Base-by-base conservation (phyloP, 1,140 invertebrate genomes). In the Magallana gigas region DNA sequence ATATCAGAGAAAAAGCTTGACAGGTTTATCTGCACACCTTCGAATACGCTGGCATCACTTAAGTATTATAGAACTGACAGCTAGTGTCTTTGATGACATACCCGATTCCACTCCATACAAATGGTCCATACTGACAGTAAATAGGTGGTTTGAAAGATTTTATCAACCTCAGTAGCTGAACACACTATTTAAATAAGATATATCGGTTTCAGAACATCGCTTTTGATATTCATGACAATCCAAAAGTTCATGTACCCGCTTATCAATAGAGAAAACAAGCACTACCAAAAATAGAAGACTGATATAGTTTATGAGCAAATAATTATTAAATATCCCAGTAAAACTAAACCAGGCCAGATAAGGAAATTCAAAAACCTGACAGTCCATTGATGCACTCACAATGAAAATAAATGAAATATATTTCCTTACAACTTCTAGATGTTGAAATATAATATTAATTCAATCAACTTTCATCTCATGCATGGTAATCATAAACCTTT, bases 281-380 rank as follows among this genome's bases (percentile, higher is more conserved):
- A 23, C 68, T 76, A 76, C 68, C 68, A 9, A 76, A 76, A 76
- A 76, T 76, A 76, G 23, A 18, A 18, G 36, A 76, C 18, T 23
- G 23, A 29, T 76, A 76, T 76, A 12, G 5, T 71, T 29, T 36
- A 76, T 76, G 18, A 11, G 12, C 12, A 29, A 12, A 76, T 76
- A 76, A 76, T 76, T 23, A 76, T 76, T 29, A 23, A 23, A 23
- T 23, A 76, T 76, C 36, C 36, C 4, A 76, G 3, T 29, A 29
- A 12, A 76, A 76, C 68, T 76, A 76, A 76, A 76, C 68, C 68
- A 76, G 23, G 68, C 18, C 68, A 76, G 68, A 76, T 76, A 76
- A 76, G 68, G 68, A 29, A 76, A 76, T 76, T 29, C 23, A 8
- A 76, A 23, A 76, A 76, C 68, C 18, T 29, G 29, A 29, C 36